Conservation (phyloP, 2,888 invertebrate species). For the Leucophenga montana region DNA sequence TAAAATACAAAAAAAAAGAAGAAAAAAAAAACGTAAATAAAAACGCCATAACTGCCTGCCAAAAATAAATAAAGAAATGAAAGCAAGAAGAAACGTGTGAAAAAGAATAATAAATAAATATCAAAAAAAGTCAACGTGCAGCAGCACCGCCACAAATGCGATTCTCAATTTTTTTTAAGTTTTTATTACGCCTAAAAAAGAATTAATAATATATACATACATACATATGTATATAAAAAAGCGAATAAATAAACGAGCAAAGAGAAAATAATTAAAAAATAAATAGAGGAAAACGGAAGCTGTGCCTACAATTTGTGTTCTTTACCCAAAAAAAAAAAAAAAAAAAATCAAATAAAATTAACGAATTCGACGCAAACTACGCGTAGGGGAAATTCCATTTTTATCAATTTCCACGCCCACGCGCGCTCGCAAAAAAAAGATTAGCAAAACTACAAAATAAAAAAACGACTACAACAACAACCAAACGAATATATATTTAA, state of each 20-base stretch:
- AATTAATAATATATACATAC: constrained; percentile 19
- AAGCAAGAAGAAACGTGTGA: neutral
- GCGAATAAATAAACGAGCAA: constrained; percentile 44
- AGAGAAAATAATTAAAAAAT: constrained; percentile 17
- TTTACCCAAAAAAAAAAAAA: constrained; percentile 61
- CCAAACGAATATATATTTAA: constrained; percentile 70
- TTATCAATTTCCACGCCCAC: constrained; percentile 34
- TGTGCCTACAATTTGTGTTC: constrained; percentile 71
- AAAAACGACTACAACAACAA: constrained; percentile 48
- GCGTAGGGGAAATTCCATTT: constrained; percentile 21
- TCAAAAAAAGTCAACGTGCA: constrained; percentile 10
- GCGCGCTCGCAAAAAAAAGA: constrained; percentile 36
- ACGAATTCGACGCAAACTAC: neutral
- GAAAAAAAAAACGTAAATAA: too few relatives aligned
- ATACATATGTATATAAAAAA: constrained; percentile 25
- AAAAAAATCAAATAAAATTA: constrained; percentile 43
- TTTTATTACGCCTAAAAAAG: constrained; percentile 11
- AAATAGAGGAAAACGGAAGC: constrained; percentile 58
- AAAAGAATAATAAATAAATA: neutral
- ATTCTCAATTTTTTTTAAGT: constrained; percentile 25
- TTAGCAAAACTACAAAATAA: constrained; percentile 33
- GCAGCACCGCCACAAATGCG: constrained; percentile 23
- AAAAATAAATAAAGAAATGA: constrained; percentile 2
- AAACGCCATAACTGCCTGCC: constrained; percentile 28
- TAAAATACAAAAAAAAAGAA: neutral